These are phyloP conservation scores for Phorcus lineatus DNA, from an alignment of 2,888 invertebrate species.

Conservation along the genomic window DNA sequence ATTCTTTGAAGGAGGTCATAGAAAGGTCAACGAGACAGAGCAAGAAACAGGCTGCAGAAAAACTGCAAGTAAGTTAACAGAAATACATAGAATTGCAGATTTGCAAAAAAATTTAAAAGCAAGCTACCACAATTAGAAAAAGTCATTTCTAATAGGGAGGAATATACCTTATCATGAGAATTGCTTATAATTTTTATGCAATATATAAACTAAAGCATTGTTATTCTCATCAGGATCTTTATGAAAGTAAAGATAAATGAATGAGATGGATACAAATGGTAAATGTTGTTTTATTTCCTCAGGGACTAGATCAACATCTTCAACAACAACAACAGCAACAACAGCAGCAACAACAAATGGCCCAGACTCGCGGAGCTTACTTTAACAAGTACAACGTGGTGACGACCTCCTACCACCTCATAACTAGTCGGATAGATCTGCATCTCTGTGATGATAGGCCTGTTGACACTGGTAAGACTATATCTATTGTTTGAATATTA, in stretches of 20 bases:
- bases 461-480: conserved; percentile 54
- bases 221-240: too few relatives aligned
- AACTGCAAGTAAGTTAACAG: conserved; percentile 62
- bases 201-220: too few relatives aligned
- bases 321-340: conserved; percentile 45
- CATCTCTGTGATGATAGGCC: conserved; percentile 93
- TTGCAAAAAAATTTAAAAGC: not conserved
- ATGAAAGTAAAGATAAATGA: too few relatives aligned
- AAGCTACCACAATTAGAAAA: too few relatives aligned
- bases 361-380: conserved; percentile 71
- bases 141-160: too few relatives aligned
- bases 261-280: not conserved
- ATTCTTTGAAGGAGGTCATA: conserved; percentile 72
- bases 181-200: too few relatives aligned
- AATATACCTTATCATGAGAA: too few relatives aligned
- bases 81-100: not conserved
- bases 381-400: conserved; percentile 94
- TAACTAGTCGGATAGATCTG: conserved; percentile 89
- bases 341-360: conserved; percentile 45
- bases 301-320: not conserved
- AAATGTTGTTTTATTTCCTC: not conserved
- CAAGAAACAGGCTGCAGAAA: conserved; percentile 71
- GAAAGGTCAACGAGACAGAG: conserved; percentile 71
- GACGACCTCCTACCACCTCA: conserved; percentile 97
- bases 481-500: not conserved